Evolutionary conservation across 2,888 invertebrate species (phyloP).

Genomic region (Amphimallon solstitiale): DNA sequence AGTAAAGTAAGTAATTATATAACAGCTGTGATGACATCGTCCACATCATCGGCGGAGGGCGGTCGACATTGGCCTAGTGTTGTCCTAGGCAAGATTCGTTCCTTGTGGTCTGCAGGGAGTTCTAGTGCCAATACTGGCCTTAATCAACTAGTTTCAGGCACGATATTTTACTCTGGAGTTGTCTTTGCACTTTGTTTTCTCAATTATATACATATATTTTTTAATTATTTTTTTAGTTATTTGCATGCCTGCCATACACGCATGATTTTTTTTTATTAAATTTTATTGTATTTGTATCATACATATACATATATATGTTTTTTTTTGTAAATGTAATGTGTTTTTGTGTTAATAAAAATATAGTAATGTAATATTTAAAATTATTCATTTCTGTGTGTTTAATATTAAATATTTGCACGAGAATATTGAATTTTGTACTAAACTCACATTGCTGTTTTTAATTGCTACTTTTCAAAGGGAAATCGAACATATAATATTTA

Average conservation of each 20-base stretch:
- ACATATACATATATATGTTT: too few relatives aligned
- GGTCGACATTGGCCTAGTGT: slow-evolving; percentile 76
- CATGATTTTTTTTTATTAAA: too few relatives aligned
- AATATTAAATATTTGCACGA: too few relatives aligned
- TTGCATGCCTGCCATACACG: background rate
- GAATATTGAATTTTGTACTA: too few relatives aligned
- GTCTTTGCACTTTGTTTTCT: background rate
- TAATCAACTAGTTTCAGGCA: slow-evolving; percentile 85
- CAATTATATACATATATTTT: background rate
- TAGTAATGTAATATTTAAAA: too few relatives aligned
- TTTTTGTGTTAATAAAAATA: too few relatives aligned
- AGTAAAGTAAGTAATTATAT: background rate
- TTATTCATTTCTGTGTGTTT: too few relatives aligned
- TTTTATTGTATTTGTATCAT: too few relatives aligned
- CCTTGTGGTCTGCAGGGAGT: slow-evolving; percentile 84
- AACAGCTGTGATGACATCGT: slow-evolving; percentile 54
- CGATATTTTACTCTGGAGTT: slow-evolving; percentile 53
- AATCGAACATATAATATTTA: too few relatives aligned
- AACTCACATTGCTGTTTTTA: too few relatives aligned
- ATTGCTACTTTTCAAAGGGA: too few relatives aligned
- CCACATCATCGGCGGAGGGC: slow-evolving; percentile 65
- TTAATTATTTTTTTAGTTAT: background rate
- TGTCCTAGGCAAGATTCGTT: slow-evolving; percentile 88
- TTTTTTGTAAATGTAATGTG: too few relatives aligned
- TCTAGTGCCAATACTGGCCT: slow-evolving; percentile 79